A percentile compares a stretch with the other conserved stretches of the same genome.
Evolutionary conservation across 2,797 vertebrate species (phyloP).

Genomic region (Megalops cyprinoides): DNA sequence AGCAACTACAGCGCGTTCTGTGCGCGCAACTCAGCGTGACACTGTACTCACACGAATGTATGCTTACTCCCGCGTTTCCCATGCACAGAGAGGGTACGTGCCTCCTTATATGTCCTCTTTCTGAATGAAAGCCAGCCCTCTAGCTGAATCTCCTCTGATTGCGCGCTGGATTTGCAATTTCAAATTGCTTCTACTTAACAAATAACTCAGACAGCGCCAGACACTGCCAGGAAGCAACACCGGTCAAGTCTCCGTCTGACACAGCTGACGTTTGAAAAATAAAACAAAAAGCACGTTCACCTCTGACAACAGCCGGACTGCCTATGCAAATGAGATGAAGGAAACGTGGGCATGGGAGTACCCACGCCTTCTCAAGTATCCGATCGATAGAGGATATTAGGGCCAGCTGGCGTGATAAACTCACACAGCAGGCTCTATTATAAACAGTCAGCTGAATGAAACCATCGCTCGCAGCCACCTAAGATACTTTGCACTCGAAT

Average conservation of each 20-base stretch:
- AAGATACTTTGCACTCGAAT: constrained; percentile 30
- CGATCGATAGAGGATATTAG: constrained; percentile 46
- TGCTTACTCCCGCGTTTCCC: background rate
- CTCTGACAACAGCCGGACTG: constrained; percentile 16
- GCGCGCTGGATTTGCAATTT: constrained; percentile 29
- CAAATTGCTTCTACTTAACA: constrained; percentile 24
- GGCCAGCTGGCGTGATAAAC: constrained; percentile 35
- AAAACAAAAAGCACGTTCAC: constrained; percentile 24
- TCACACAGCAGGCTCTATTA: constrained; percentile 24
- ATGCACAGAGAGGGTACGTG: constrained; percentile 12
- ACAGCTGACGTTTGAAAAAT: background rate
- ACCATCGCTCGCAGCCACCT: constrained; percentile 32
- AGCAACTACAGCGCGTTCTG: background rate
- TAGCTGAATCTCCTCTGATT: constrained; percentile 13
- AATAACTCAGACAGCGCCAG: constrained; percentile 30
- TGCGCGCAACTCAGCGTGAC: background rate
- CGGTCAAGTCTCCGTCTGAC: constrained; percentile 13
- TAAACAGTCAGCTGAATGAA: constrained; percentile 25
- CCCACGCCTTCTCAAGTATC: constrained; percentile 26
- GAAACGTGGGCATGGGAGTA: constrained; percentile 27
- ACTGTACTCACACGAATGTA: background rate
- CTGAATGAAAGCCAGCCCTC: constrained; percentile 26
- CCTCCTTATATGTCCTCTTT: constrained; percentile 17
- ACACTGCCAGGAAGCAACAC: constrained; percentile 23
- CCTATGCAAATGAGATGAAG: constrained; percentile 41